Evolutionary conservation across 2,888 invertebrate genomes (phyloP).

Genomic region (Aplocera efformata): DNA sequence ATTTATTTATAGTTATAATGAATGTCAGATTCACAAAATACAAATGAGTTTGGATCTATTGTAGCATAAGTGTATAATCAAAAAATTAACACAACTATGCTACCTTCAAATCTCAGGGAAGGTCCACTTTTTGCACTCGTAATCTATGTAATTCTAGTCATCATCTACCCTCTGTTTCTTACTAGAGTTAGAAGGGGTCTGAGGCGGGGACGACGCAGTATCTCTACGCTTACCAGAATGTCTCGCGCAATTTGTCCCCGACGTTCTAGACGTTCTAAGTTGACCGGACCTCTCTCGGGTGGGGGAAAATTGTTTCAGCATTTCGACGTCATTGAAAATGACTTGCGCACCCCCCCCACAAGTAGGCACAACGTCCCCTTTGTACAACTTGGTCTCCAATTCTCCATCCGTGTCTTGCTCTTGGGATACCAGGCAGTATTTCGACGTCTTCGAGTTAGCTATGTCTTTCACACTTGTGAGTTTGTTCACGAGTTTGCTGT

Average conservation of each 20-base stretch:
- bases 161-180: conserved; percentile 58
- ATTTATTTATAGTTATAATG: no score
- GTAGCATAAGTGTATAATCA: neutral
- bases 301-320: conserved; percentile 90
- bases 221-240: conserved; percentile 69
- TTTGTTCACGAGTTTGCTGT: conserved; percentile 91
- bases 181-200: conserved; percentile 67
- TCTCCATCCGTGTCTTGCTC: conserved; percentile 95
- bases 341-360: conserved; percentile 97
- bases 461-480: conserved; percentile 89
- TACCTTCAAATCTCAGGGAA: neutral
- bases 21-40: no score
- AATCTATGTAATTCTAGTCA: conserved; percentile 11
- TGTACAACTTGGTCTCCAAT: conserved; percentile 94
- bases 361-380: conserved; percentile 96
- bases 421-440: conserved; percentile 96
- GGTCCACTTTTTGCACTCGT: no score
- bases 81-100: neutral
- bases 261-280: conserved; percentile 46
- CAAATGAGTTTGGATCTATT: no score
- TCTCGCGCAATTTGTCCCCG: conserved; percentile 56
- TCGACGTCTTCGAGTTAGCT: conserved; percentile 84
- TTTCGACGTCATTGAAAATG: conserved; percentile 96
- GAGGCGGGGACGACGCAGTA: conserved; percentile 62
- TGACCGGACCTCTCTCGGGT: conserved; percentile 51